phyloP scores from a whole-genome alignment of 2,888 invertebrate species.

The Dicranocentrus wangi region DNA sequence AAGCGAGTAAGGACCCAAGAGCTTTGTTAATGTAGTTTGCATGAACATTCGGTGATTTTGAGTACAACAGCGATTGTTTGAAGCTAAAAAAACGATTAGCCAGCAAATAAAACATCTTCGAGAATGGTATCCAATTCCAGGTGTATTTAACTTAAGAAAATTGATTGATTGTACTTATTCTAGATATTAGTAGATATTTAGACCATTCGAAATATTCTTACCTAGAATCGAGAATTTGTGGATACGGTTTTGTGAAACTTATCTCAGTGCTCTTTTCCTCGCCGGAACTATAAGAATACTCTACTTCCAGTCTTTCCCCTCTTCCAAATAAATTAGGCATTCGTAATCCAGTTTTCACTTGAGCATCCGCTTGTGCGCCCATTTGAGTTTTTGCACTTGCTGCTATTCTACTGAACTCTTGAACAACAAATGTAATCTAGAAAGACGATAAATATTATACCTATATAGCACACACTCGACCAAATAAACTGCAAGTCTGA shows the following conservation, averaged over 20 bases:
- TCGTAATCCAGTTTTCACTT: conserved; percentile 43
- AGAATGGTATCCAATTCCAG: no score
- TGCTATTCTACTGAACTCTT: conserved; percentile 38
- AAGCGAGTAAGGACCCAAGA: conserved; percentile 23
- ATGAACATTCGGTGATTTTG: conserved; percentile 11
- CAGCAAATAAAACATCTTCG: neutral
- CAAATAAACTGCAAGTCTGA: no score
- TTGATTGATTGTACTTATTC: no score
- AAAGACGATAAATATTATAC: neutral
- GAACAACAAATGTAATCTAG: conserved; percentile 46
- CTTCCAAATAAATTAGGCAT: conserved; percentile 52
- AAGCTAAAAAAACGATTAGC: conserved; percentile 6
- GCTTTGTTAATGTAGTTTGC: conserved; percentile 15
- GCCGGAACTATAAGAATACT: conserved; percentile 42
- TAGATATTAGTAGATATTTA: no score
- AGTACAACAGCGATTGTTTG: conserved; percentile 20
- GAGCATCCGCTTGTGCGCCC: conserved; percentile 45
- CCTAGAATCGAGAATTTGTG: conserved; percentile 25
- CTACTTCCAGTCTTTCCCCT: conserved; percentile 44
- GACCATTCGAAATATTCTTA: no score
- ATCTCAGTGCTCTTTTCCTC: conserved; percentile 36
- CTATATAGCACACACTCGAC: no score
- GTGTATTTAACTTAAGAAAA: no score
- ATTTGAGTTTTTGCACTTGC: conserved; percentile 48
- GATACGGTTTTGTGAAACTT: conserved; percentile 37